Evolutionary conservation across 2,888 invertebrate genomes (phyloP), one percentile per base, ranked within the genome.

Genomic region (Nephrotoma appendiculata): DNA sequence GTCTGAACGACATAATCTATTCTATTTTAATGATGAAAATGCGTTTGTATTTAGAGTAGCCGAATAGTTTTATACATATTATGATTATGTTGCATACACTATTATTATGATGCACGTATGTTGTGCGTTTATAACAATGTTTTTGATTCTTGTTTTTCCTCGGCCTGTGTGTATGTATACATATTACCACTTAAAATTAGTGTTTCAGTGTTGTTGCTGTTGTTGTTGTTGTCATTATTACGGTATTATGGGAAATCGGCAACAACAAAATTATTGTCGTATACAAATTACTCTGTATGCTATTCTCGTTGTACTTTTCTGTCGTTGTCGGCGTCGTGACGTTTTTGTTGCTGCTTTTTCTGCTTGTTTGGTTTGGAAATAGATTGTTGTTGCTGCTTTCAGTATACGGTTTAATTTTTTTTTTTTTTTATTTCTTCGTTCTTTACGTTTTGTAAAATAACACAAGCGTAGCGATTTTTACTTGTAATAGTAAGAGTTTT

Each of bases 401-500:
- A 71, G 71, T 71, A 12, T 71, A 71, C 71, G 11, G 9, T 31
- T 9, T 6, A 31, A 31, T 19, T 71, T 31, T 71, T 71, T 71
- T 71, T 71, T 71, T 71, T 15, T 15, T 15, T 31, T 71, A 31
- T 71, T 71, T 71, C 71, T 71, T 71, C 71, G 31, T 71, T 71
- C 71, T 71, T 71, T 71, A 71, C 71, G 71, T 71, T 71, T 71
- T 71, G 84, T 84, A 84, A 84, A 84, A 84, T 84, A 84, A 84
- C 84, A 84, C 84, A 84, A 84, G 84, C 84, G 84, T 84, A 84
- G 84, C 84, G 84, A 84, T 84, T 84, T 84, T 84, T 42, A 84
- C 84, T 84, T 84, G 84, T 71, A 71, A 71, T 71, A 71, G 71
- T 71, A 71, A 71, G 71, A 71, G 71, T 71, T 71, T 71, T 71